These are phyloP conservation scores for Strigamia maritima DNA, from an alignment of 2,888 invertebrate species.

Conservation along the genomic window DNA sequence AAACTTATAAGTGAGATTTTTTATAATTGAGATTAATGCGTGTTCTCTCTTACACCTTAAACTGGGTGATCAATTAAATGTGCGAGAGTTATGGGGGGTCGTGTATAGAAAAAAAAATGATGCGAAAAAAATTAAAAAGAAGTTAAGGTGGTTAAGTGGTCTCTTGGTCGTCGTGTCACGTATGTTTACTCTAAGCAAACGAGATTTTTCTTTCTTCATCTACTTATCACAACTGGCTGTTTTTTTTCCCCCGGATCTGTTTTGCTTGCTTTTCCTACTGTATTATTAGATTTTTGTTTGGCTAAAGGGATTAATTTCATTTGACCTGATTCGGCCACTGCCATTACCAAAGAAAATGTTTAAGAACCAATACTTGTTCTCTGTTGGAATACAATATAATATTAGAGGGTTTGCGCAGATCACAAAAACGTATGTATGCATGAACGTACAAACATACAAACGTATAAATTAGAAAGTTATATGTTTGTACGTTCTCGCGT, in stretches of 20 bases:
- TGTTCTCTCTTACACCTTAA: not conserved
- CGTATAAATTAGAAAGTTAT: no score
- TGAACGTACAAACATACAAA: no score
- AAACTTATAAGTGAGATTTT: not conserved
- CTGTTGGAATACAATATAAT: no score
- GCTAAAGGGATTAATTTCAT: not conserved
- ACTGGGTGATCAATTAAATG: not conserved
- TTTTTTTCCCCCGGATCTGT: not conserved
- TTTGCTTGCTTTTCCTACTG: not conserved
- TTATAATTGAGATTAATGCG: slow-evolving; percentile 4
- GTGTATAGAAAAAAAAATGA: not conserved
- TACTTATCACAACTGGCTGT: not conserved
- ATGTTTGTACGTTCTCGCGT: no score
- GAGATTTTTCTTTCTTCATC: not conserved
- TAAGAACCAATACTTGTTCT: no score
- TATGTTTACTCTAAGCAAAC: not conserved
- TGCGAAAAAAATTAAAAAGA: not conserved
- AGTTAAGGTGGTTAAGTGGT: slow-evolving; percentile 8
- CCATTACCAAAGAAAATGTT: not conserved
- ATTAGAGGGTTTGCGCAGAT: no score
- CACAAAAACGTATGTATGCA: no score
- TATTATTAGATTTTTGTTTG: not conserved
- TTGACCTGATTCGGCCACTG: not conserved
- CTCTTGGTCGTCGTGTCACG: not conserved
- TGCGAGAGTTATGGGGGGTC: not conserved